phyloP scores from a whole-genome alignment of 2,113 vertebrate species.

The Argyrosomus japonicus region DNA sequence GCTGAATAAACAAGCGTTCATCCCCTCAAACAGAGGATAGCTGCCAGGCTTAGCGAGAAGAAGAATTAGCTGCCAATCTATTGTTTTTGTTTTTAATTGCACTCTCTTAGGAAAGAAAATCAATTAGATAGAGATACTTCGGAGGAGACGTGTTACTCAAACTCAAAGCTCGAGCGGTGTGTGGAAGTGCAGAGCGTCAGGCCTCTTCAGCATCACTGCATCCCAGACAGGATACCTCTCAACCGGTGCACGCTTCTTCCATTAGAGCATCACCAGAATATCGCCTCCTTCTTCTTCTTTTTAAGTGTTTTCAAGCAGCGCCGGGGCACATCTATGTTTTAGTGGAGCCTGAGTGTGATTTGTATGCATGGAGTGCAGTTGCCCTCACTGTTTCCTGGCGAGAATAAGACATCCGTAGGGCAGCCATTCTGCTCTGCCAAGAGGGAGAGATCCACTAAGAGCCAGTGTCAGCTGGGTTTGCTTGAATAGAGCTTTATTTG shows the following conservation, averaged over 20 bases:
- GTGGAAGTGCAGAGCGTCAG: not conserved
- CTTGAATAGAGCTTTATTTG: conserved; percentile 79
- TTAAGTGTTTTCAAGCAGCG: conserved; percentile 62
- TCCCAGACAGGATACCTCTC: conserved; percentile 52
- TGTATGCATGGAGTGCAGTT: conserved; percentile 70
- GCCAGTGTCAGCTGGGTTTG: conserved; percentile 78
- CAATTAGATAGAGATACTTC: conserved; percentile 1
- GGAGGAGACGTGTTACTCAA: not conserved
- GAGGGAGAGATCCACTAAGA: conserved; percentile 70
- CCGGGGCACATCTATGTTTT: conserved; percentile 70
- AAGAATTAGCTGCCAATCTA: conserved; percentile 17
- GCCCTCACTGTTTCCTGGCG: conserved; percentile 77
- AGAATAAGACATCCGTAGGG: conserved; percentile 80
- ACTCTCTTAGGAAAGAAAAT: conserved; percentile 24
- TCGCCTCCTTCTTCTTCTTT: conserved; percentile 56
- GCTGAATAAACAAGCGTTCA: conserved; percentile 23
- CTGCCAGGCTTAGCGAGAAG: conserved; percentile 6
- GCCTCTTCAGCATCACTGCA: conserved; percentile 60
- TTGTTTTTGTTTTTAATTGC: conserved; percentile 13
- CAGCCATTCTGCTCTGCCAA: conserved; percentile 77
- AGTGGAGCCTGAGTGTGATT: conserved; percentile 71
- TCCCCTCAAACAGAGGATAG: not conserved
- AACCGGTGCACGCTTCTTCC: conserved; percentile 63
- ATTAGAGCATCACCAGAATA: conserved; percentile 71
- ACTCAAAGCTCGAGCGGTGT: conserved; percentile 9